Evolutionary conservation across 1,140 invertebrate genomes (phyloP).

Genomic region (Drosophila murphyi): DNA sequence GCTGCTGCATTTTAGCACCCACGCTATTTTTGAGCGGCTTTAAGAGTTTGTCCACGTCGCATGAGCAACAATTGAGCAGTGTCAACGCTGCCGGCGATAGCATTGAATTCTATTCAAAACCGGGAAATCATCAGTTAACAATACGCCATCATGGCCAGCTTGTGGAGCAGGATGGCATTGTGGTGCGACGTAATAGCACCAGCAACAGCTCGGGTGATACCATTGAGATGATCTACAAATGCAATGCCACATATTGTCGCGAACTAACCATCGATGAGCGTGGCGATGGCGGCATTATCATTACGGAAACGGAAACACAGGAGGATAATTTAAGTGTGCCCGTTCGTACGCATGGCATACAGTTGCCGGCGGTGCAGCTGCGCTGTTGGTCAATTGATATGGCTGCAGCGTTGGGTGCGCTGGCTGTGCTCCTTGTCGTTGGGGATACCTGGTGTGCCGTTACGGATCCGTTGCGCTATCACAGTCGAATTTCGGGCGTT

Average conservation of each 20-base stretch:
- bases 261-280: constrained; percentile 79
- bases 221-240: constrained; percentile 76
- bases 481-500: constrained; percentile 90
- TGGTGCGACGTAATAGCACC: constrained; percentile 50
- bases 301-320: constrained; percentile 76
- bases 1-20: constrained; percentile 80
- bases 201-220: constrained; percentile 49
- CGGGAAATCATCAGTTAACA: constrained; percentile 77
- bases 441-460: constrained; percentile 95
- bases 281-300: constrained; percentile 61
- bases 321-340: constrained; percentile 69
- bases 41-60: constrained; percentile 17
- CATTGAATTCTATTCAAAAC: constrained; percentile 74
- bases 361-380: constrained; percentile 54
- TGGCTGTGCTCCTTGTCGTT: constrained; percentile 92
- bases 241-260: constrained; percentile 69
- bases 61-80: not conserved
- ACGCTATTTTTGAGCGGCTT: constrained; percentile 69
- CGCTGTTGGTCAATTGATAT: constrained; percentile 84
- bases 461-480: constrained; percentile 93
- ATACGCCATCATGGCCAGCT: constrained; percentile 71
- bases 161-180: constrained; percentile 76
- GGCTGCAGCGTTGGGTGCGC: constrained; percentile 84
- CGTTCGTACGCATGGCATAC: constrained; percentile 10
- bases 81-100: constrained; percentile 42